These are phyloP conservation scores for Leistus spinibarbis DNA, from an alignment of 2,888 invertebrate species.

Conservation along the genomic window DNA sequence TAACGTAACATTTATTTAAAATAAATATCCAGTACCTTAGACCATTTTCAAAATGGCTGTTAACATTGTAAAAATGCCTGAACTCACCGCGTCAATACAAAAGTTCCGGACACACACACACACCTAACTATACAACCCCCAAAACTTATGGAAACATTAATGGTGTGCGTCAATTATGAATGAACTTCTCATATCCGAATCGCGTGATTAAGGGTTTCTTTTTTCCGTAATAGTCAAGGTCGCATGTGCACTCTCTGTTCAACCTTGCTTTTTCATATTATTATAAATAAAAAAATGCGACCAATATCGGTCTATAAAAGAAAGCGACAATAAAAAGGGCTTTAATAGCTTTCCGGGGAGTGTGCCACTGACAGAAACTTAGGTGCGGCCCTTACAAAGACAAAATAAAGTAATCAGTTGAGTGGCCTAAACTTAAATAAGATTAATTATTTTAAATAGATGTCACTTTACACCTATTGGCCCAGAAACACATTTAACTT, in stretches of 20 bases:
- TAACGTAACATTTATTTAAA: no score
- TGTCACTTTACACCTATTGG: not conserved
- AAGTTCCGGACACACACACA: no score
- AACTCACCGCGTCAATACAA: no score
- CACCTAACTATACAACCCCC: not conserved
- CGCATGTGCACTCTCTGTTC: not conserved
- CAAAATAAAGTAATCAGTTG: slow-evolving; percentile 14
- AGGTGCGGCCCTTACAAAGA: slow-evolving; percentile 3
- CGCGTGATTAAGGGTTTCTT: not conserved
- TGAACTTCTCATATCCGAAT: not conserved
- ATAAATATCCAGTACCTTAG: no score
- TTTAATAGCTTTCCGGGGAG: slow-evolving; percentile 12
- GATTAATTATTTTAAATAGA: not conserved
- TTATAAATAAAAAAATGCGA: no score
- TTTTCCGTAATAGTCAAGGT: not conserved
- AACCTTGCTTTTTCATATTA: not conserved
- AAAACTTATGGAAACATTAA: not conserved
- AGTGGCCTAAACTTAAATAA: slow-evolving; percentile 10
- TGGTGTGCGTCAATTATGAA: not conserved
- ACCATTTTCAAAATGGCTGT: no score
- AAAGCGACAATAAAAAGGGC: not conserved
- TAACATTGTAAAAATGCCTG: no score
- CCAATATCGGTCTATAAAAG: not conserved
- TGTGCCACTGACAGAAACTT: not conserved
- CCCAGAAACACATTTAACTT: no score